Conservation (phyloP, 2,888 invertebrate species). For the Tenthredo livida region DNA sequence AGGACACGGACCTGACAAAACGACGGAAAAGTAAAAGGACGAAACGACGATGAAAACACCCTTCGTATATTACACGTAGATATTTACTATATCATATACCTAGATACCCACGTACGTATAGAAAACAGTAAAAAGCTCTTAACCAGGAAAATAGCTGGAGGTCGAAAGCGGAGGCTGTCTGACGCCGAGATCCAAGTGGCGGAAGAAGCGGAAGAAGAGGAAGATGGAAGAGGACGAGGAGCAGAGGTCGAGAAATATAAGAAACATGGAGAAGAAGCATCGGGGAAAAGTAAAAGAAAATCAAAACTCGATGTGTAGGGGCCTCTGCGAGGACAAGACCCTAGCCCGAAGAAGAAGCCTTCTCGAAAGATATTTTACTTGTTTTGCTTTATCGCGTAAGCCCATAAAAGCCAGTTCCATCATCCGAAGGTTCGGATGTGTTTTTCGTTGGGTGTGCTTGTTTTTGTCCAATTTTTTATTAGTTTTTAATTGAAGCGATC, state of each 20-base stretch:
- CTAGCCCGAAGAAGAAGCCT: background rate
- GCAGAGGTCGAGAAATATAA: background rate
- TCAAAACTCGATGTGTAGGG: background rate
- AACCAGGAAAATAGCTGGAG: conserved; percentile 20
- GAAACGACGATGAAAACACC: conserved; percentile 12
- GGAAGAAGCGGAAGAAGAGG: background rate
- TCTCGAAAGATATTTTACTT: background rate
- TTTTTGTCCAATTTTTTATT: conserved; percentile 1
- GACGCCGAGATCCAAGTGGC: background rate
- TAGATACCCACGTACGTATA: background rate
- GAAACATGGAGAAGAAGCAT: background rate
- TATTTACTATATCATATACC: background rate
- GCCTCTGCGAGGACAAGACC: background rate
- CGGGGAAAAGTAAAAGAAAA: background rate
- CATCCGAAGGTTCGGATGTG: background rate
- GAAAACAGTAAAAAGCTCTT: conserved; percentile 47
- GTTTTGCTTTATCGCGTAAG: background rate
- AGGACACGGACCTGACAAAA: conserved; percentile 10
- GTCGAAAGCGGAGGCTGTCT: conserved; percentile 19
- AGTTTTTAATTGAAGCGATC: conserved; percentile 14
- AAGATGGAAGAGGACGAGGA: background rate
- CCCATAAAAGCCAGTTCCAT: background rate
- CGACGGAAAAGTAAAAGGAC: background rate
- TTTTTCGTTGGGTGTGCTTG: background rate
- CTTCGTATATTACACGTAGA: background rate